Conservation (phyloP, 1,140 invertebrate species). For the Trissolcus basalis region DNA sequence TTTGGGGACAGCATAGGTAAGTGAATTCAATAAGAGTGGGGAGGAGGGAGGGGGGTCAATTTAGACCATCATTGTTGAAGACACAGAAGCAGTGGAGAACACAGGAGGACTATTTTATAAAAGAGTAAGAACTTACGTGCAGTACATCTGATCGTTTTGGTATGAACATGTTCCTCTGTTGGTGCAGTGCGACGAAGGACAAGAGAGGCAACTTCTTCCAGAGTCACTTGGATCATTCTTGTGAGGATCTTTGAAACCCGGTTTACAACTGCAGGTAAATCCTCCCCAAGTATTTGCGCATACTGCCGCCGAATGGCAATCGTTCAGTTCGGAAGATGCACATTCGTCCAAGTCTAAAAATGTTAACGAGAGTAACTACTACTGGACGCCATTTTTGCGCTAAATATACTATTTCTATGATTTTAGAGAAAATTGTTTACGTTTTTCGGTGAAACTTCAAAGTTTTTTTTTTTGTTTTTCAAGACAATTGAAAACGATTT, state of each 20-base stretch:
- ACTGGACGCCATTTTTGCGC: no score
- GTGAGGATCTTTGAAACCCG: constrained; percentile 86
- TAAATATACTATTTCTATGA: no score
- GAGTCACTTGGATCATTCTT: constrained; percentile 79
- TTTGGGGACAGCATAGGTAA: no score
- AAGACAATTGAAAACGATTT: no score
- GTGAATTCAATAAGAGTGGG: no score
- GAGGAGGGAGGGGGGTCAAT: no score
- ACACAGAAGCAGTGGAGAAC: no score
- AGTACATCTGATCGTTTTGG: constrained; percentile 83
- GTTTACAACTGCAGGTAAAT: constrained; percentile 89
- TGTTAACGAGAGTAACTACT: neutral
- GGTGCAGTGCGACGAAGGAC: constrained; percentile 86
- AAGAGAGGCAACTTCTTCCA: constrained; percentile 86
- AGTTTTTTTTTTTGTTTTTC: no score
- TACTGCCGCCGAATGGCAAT: constrained; percentile 89
- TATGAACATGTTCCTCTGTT: constrained; percentile 89
- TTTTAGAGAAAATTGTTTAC: no score
- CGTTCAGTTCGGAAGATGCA: constrained; percentile 88
- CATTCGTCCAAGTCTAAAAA: constrained; percentile 92
- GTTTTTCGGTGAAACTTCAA: no score
- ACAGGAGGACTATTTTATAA: neutral
- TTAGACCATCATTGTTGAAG: no score
- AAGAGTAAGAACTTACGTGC: constrained; percentile 79
- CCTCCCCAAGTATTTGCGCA: constrained; percentile 94